Evolutionary conservation across 2,113 vertebrate genomes (phyloP).

Genomic region (Zosterops borbonicus): DNA sequence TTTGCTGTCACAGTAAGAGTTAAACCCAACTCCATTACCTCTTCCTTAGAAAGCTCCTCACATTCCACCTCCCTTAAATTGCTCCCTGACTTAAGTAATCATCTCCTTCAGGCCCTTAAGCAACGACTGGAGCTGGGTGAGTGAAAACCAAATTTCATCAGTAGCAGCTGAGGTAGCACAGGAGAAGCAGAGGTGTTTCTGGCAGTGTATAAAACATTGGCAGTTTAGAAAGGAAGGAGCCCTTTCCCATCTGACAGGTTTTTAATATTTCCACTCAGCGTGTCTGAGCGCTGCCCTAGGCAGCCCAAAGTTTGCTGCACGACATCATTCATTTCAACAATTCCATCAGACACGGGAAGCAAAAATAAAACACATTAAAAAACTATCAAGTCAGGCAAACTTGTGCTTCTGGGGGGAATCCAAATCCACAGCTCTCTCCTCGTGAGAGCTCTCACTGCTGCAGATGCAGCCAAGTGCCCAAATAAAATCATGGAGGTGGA

Average conservation of each 20-base stretch:
- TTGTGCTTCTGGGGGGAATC: not conserved
- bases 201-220: not conserved
- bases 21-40: not conserved
- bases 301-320: not conserved
- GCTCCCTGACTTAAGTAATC: conserved; percentile 49
- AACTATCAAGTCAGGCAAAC: not conserved
- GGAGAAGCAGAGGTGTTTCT: conserved; percentile 24
- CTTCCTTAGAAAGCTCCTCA: conserved; percentile 6
- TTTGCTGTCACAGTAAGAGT: not conserved
- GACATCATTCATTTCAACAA: not conserved
- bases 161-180: not conserved
- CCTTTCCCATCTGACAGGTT: conserved; percentile 12
- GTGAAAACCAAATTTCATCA: conserved; percentile 9
- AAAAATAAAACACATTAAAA: not conserved
- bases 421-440: not conserved
- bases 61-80: not conserved
- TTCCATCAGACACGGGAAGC: not conserved
- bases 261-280: not conserved
- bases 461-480: not conserved
- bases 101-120: conserved; percentile 38
- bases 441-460: not conserved
- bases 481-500: not conserved
- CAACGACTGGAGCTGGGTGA: conserved; percentile 3
- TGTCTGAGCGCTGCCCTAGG: not conserved
- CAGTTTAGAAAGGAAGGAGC: not conserved